Conservation (phyloP, 2,113 vertebrate genomes). For the Panthera leo region DNA sequence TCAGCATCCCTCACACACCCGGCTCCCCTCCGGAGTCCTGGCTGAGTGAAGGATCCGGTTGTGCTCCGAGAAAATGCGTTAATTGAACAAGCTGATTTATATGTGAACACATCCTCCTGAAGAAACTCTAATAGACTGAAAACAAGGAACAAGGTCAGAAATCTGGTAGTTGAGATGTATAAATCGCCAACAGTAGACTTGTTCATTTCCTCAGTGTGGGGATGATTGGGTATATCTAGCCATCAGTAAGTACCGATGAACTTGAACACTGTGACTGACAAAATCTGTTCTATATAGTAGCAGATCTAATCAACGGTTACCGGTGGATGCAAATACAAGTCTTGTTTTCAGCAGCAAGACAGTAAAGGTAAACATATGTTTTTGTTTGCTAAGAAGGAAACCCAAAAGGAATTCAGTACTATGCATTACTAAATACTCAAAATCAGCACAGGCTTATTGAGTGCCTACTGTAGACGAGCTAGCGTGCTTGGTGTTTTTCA, state of each 20-base stretch:
- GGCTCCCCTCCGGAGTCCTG: neutral
- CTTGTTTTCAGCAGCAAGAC: neutral
- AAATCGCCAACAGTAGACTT: accelerated
- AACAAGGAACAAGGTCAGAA: neutral
- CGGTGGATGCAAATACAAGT: accelerated
- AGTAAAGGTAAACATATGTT: neutral
- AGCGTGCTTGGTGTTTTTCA: neutral
- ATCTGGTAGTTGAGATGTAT: neutral
- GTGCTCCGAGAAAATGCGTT: accelerated
- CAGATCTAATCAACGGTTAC: accelerated
- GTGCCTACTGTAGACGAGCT: too few species aligned
- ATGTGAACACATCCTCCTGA: neutral
- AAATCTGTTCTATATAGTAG: neutral
- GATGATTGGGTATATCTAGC: accelerated
- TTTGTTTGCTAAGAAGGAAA: neutral
- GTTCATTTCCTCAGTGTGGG: neutral
- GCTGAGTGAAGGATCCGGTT: accelerated
- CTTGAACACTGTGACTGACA: neutral
- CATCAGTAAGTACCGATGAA: neutral
- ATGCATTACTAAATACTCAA: neutral
- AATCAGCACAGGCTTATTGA: neutral
- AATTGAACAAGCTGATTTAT: neutral
- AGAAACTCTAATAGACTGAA: neutral
- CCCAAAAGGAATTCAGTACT: too few species aligned
- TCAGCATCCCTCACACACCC: accelerated